These are phyloP conservation scores for Idaea biselata DNA, from an alignment of 2,888 invertebrate species.

Conservation along the genomic window DNA sequence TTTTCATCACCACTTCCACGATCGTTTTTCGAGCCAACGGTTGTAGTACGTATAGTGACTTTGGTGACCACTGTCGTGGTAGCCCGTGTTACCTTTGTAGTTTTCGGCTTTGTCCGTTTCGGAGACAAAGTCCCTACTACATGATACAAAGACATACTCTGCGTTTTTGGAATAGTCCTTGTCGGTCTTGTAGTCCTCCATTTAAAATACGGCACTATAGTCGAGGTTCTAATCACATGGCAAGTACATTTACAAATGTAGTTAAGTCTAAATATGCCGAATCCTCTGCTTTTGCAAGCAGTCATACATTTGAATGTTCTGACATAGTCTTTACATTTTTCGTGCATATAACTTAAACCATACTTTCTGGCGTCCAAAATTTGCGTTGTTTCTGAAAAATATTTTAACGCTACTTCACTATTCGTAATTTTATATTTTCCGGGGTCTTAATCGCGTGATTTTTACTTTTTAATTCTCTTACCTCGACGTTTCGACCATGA, in stretches of 20 bases:
- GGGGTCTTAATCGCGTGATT: no score
- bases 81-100: no score
- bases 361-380: conserved; percentile 46
- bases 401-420: background rate
- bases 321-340: conserved; percentile 44
- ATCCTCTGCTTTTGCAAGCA: conserved; percentile 60
- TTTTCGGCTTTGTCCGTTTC: background rate
- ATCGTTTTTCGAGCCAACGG: background rate
- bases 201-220: conserved; percentile 54
- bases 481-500: no score
- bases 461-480: no score
- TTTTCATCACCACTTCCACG: background rate
- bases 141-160: conserved; percentile 51
- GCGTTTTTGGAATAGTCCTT: conserved; percentile 39
- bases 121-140: conserved; percentile 55
- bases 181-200: conserved; percentile 61
- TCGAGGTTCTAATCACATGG: conserved; percentile 52
- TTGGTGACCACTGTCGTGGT: background rate
- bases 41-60: background rate
- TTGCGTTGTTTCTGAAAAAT: conserved; percentile 32
- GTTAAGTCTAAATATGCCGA: conserved; percentile 51
- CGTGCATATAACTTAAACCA: conserved; percentile 48
- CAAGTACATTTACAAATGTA: conserved; percentile 57
- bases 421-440: no score
- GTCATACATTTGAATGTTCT: conserved; percentile 62